phyloP scores from a whole-genome alignment of 2,797 vertebrate species.

The Menidia menidia region DNA sequence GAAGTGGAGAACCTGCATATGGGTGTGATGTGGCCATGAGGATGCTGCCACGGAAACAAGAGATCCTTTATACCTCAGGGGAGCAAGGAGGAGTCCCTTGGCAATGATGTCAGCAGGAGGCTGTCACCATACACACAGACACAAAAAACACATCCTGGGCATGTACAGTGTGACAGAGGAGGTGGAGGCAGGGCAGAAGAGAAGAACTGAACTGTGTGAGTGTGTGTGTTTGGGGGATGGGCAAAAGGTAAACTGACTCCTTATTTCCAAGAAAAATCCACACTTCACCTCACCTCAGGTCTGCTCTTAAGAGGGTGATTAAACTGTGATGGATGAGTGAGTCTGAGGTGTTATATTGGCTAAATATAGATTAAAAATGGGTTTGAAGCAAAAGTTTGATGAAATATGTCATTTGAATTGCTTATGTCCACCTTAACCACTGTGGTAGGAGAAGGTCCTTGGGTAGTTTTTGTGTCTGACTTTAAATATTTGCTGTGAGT shows the following conservation, averaged over 20 bases:
- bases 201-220: constrained; percentile 19
- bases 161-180: constrained; percentile 43
- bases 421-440: too few relatives aligned
- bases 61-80: constrained; percentile 77
- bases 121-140: constrained; percentile 32
- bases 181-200: constrained; percentile 29
- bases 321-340: background rate
- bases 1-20: constrained; percentile 41
- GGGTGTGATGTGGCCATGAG: constrained; percentile 47
- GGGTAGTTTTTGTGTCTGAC: too few relatives aligned
- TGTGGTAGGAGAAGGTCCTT: background rate
- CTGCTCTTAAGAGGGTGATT: background rate
- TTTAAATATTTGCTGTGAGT: constrained; percentile 1
- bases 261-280: constrained; percentile 19
- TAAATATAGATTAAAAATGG: background rate
- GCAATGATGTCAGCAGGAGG: constrained; percentile 69
- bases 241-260: background rate
- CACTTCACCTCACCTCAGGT: background rate
- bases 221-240: constrained; percentile 17
- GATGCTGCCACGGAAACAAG: constrained; percentile 68
- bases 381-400: background rate
- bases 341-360: background rate
- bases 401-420: too few relatives aligned
- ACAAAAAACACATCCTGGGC: constrained; percentile 45
- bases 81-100: constrained; percentile 71